Base-by-base conservation (phyloP, 2,797 vertebrate genomes). In the Oryzias sinensis region DNA sequence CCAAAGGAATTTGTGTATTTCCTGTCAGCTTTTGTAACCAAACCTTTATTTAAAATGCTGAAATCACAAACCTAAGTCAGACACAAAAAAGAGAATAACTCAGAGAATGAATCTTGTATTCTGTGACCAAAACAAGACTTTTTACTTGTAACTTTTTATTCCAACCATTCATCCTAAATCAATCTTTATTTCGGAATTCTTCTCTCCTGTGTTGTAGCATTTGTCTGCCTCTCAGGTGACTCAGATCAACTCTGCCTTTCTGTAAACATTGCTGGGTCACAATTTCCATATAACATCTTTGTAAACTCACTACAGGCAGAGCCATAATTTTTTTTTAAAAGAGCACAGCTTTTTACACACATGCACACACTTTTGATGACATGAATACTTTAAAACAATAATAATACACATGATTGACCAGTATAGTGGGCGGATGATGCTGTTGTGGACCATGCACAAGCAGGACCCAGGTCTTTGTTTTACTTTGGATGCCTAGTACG, bases 321-420 rank as follows among this genome's bases (percentile, higher is more conserved):
- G 24, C 15, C n/a, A 65, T 33, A 68, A n/a, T n/a, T n/a, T n/a
- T n/a, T n/a, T n/a, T n/a, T 2, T 2, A 22, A 22, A 22, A 22
- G 49, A 50, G 60, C 43, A 74, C 33, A 53, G 59, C 66, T 33
- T 33, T 33, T 33, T 59, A 59, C 16, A 65, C 46, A 49, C 53
- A 64, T 16, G 1, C 14, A 16, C 50, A 52, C 68, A 59, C 68
- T 75, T 69, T 65, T 73, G 81, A 83, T 82, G 44, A 80, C 77
- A 83, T 80, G 70, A 87, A 82, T 84, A 76, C 80, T 74, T 81
- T 71, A 70, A 87, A 86, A 85, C 77, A 78, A 79, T n/a, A 43
- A 43, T 14, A 88, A 80, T 74, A 74, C 71, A 64, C 51, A 76
- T 77, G 70, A 74, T 63, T 49, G 22, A 61, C 58, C 54, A 24